phyloP scores from a whole-genome alignment of 2,797 vertebrate species.

The Threskiornis aethiopicus region DNA sequence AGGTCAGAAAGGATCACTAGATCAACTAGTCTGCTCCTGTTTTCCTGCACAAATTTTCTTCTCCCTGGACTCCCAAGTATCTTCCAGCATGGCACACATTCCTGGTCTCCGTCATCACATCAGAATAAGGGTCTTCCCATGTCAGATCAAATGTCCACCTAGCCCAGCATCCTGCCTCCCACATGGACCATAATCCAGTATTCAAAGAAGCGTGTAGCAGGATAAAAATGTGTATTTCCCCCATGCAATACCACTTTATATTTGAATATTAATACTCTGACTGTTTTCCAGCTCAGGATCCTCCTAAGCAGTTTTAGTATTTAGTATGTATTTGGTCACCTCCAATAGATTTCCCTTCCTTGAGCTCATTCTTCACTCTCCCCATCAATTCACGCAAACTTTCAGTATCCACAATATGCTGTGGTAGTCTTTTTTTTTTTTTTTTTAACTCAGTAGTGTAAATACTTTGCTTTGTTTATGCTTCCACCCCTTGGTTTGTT shows the following conservation, averaged over 20 bases:
- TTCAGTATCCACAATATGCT: neutral
- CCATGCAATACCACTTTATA: neutral
- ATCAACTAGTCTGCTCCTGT: neutral
- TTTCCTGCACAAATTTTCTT: neutral
- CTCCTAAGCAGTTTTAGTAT: neutral
- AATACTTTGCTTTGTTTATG: neutral
- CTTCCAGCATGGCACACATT: neutral
- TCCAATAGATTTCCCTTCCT: neutral
- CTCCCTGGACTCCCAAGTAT: neutral
- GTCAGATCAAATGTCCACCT: neutral
- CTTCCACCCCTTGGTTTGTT: neutral
- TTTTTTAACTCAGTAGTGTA: neutral
- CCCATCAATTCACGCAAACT: neutral
- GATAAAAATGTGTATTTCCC: neutral
- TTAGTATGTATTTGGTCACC: neutral
- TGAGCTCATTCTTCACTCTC: neutral
- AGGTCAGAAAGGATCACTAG: neutral
- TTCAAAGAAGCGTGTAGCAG: neutral
- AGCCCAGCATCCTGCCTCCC: neutral
- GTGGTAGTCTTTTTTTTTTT: neutral
- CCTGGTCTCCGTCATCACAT: neutral
- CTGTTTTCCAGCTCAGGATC: neutral
- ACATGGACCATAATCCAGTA: neutral
- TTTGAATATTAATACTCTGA: neutral
- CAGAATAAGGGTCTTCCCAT: neutral